Evolutionary conservation across 64 coral and sea anemone genomes (phyloP).

Genomic region (Pachyseris speciosa): DNA sequence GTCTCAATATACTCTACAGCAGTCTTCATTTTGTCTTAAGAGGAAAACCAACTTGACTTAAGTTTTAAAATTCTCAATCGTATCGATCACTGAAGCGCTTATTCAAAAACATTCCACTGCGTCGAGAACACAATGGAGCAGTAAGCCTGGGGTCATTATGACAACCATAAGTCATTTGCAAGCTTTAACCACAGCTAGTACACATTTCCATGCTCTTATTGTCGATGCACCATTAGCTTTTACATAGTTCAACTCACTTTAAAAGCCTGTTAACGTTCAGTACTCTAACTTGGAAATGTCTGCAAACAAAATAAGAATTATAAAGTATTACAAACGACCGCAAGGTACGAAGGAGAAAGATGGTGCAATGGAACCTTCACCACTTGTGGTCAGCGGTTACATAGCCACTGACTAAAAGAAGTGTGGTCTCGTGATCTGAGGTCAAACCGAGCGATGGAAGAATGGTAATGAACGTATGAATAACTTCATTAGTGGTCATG

Average conservation of each 20-base stretch:
- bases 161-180: constrained; percentile 35
- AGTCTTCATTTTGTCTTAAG: no score
- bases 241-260: constrained; percentile 70
- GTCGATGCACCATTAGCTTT: neutral
- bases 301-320: constrained; percentile 77
- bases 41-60: no score
- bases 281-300: constrained; percentile 78
- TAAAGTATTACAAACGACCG: constrained; percentile 44
- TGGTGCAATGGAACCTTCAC: neutral
- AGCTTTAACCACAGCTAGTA: constrained; percentile 6
- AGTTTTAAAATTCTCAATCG: no score
- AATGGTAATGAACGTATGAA: constrained; percentile 32
- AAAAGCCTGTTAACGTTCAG: constrained; percentile 52
- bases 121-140: no score
- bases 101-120: no score
- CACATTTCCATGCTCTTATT: neutral
- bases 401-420: neutral
- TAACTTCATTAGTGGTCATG: constrained; percentile 55
- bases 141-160: neutral
- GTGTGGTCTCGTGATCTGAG: neutral
- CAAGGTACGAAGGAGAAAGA: neutral
- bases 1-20: no score
- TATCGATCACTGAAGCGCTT: no score
- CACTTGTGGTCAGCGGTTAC: neutral
- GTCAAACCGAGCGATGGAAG: constrained; percentile 1